Conservation (phyloP, 2,113 vertebrate species). For the Neodontobutis hainanensis region DNA sequence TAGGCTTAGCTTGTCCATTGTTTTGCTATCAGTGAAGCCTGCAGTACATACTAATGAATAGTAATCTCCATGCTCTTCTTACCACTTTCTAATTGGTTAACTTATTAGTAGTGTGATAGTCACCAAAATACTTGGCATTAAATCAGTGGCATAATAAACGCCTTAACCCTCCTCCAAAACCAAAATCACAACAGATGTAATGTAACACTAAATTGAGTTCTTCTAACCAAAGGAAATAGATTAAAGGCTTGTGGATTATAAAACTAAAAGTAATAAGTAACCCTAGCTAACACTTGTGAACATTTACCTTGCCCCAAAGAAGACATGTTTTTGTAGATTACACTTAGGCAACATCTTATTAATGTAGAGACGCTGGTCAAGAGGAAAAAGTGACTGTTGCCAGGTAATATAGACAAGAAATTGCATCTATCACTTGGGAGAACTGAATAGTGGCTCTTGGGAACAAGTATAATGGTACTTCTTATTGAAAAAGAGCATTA, state of each 20-base stretch:
- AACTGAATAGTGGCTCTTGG: background rate
- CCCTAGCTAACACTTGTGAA: background rate
- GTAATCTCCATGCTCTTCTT: constrained; percentile 43
- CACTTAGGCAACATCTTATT: background rate
- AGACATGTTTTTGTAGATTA: background rate
- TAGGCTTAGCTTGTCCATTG: constrained; percentile 41
- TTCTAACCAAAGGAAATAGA: constrained; percentile 38
- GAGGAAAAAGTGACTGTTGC: background rate
- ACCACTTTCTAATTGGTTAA: constrained; percentile 51
- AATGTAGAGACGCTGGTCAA: background rate
- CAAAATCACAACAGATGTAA: too few species aligned
- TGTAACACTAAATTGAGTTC: constrained; percentile 27
- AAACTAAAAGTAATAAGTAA: constrained; percentile 29
- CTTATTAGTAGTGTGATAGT: constrained; percentile 49
- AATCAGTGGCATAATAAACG: constrained; percentile 27
- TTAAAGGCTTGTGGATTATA: constrained; percentile 21
- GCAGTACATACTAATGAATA: constrained; percentile 54
- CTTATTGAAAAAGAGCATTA: too few species aligned
- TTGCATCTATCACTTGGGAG: background rate
- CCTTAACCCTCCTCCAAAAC: constrained; percentile 40
- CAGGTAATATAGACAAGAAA: background rate
- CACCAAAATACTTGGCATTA: constrained; percentile 13
- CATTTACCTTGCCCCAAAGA: background rate
- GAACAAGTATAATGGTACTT: too few species aligned
- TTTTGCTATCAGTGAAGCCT: constrained; percentile 53